Conservation (phyloP, 2,113 vertebrate species). For the Ctenomys sociabilis region DNA sequence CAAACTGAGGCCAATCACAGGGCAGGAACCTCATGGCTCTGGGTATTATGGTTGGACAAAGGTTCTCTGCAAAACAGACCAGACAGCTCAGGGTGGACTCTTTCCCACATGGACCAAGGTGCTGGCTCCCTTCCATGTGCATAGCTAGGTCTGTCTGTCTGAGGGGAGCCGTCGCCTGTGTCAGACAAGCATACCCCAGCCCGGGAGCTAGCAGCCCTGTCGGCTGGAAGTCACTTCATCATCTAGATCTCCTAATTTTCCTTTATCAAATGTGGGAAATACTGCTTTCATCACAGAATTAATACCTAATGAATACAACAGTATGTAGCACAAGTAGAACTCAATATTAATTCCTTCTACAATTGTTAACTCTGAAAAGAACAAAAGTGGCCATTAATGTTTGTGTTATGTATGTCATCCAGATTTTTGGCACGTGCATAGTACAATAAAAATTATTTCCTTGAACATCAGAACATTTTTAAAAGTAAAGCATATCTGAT, state of each 20-base stretch:
- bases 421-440: background rate
- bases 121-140: background rate
- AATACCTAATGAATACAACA: background rate
- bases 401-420: background rate
- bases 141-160: background rate
- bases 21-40: background rate
- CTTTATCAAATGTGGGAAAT: background rate
- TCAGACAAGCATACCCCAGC: background rate
- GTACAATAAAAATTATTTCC: background rate
- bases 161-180: fast-evolving
- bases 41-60: background rate
- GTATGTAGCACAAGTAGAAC: background rate
- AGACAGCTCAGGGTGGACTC: background rate
- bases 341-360: background rate
- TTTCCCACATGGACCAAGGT: background rate
- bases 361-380: background rate
- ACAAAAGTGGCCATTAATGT: background rate
- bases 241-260: background rate
- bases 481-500: background rate
- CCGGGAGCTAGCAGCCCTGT: background rate
- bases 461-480: background rate
- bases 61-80: background rate
- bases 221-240: background rate
- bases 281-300: background rate
- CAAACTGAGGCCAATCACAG: background rate